A percentile compares a stretch with the other conserved stretches of the same genome.
Evolutionary conservation across 2,888 invertebrate species (phyloP).

Genomic region (Melipona bicolor): DNA sequence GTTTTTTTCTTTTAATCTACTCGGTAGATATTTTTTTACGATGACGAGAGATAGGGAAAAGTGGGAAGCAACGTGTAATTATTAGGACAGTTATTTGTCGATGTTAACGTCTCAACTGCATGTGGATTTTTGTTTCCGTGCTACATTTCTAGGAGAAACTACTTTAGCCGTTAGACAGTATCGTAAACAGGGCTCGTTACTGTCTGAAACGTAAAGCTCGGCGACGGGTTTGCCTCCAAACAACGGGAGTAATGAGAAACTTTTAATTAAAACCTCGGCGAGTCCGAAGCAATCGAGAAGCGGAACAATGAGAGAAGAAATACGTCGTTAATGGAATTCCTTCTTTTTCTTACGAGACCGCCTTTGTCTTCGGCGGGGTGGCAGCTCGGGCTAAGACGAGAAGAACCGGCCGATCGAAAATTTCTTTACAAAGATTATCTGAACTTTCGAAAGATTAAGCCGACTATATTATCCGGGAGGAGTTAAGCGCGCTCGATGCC

Average conservation of each 20-base stretch:
- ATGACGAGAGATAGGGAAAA: constrained; percentile 14
- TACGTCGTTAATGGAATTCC: constrained; percentile 75
- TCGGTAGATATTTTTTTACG: constrained; percentile 1
- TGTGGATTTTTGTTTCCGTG: constrained; percentile 50
- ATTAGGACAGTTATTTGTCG: constrained; percentile 46
- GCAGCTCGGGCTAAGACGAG: constrained; percentile 21
- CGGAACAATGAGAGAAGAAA: constrained; percentile 75
- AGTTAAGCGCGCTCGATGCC: constrained; percentile 25
- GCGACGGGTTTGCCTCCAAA: constrained; percentile 72
- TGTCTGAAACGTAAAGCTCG: constrained; percentile 71
- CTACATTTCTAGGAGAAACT: constrained; percentile 40
- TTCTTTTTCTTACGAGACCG: constrained; percentile 55
- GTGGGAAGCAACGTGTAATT: constrained; percentile 38
- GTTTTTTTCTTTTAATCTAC: constrained; percentile 50
- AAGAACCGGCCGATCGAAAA: constrained; percentile 53
- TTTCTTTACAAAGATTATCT: constrained; percentile 46
- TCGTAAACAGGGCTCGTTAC: constrained; percentile 77
- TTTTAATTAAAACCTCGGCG: constrained; percentile 80
- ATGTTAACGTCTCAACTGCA: constrained; percentile 36
- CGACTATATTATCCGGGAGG: constrained; percentile 23
- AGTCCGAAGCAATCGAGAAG: constrained; percentile 70
- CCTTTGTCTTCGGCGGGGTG: constrained; percentile 64
- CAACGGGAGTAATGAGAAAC: constrained; percentile 80
- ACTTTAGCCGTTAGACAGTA: constrained; percentile 65
- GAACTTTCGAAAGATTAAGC: constrained; percentile 26